Conservation (phyloP, 2,797 vertebrate genomes). For the Acanthurus leucopareius region DNA sequence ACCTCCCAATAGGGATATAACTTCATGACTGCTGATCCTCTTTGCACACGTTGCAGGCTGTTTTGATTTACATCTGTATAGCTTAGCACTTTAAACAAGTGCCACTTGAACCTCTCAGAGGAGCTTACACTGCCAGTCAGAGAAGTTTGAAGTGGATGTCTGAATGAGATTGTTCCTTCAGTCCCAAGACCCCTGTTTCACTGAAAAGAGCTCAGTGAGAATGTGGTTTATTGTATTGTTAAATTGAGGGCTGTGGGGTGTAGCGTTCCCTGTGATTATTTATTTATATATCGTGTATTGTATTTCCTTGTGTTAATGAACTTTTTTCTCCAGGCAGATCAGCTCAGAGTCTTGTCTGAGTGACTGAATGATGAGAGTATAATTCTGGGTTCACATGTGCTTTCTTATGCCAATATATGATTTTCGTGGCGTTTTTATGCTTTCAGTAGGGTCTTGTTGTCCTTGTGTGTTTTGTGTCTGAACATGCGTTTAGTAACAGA, state of each 20-base stretch:
- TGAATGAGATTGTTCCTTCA: slow-evolving; percentile 63
- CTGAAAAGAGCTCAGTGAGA: neutral
- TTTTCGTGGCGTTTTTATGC: slow-evolving; percentile 6
- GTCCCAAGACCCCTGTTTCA: slow-evolving; percentile 20
- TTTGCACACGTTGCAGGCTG: slow-evolving; percentile 27
- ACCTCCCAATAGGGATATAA: slow-evolving; percentile 49
- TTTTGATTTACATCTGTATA: slow-evolving; percentile 76
- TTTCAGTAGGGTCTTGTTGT: slow-evolving; percentile 20
- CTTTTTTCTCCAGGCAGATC: slow-evolving; percentile 33
- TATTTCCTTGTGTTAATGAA: slow-evolving; percentile 21
- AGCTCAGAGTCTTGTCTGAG: slow-evolving; percentile 12
- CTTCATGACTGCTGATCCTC: slow-evolving; percentile 48
- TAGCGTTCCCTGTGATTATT: slow-evolving; percentile 2
- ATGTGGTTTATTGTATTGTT: slow-evolving; percentile 39
- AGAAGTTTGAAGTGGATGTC: slow-evolving; percentile 69
- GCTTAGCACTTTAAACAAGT: slow-evolving; percentile 72
- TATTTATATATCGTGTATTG: slow-evolving; percentile 19
- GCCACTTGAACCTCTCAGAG: slow-evolving; percentile 75
- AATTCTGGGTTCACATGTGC: slow-evolving; percentile 28
- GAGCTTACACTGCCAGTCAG: slow-evolving; percentile 52
- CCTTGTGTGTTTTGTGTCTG: neutral
- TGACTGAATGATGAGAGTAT: slow-evolving; percentile 26
- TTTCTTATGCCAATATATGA: neutral
- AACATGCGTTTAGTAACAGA: neutral
- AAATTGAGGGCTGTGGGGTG: slow-evolving; percentile 22